Evolutionary conservation across 2,113 vertebrate species (phyloP).

Genomic region (Oryzias melastigma): DNA sequence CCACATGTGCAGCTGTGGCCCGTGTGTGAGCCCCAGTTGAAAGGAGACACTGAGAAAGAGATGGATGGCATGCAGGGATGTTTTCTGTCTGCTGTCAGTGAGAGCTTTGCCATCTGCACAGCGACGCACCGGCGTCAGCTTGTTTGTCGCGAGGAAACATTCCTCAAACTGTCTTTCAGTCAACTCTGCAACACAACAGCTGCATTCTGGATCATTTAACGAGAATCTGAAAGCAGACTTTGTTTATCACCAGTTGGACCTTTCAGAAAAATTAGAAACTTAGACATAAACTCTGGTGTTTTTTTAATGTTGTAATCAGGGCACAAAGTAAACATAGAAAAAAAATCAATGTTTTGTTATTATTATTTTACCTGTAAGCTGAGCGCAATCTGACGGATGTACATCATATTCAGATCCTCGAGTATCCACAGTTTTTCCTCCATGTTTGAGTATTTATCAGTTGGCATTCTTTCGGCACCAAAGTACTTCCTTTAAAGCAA

Average conservation of each 20-base stretch:
- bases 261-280: not conserved
- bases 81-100: constrained; percentile 50
- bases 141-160: constrained; percentile 35
- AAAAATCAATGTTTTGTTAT: too few relatives aligned
- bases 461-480: constrained; percentile 64
- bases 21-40: constrained; percentile 48
- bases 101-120: constrained; percentile 45
- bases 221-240: constrained; percentile 33
- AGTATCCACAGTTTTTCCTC: constrained; percentile 90
- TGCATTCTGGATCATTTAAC: constrained; percentile 29
- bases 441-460: constrained; percentile 80
- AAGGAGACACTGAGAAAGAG: constrained; percentile 35
- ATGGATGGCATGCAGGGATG: constrained; percentile 46
- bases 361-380: constrained; percentile 86
- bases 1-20: constrained; percentile 64
- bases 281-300: too few relatives aligned
- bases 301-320: too few relatives aligned
- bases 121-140: constrained; percentile 29
- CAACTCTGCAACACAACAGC: constrained; percentile 52
- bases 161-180: constrained; percentile 26
- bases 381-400: constrained; percentile 93
- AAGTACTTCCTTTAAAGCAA: too few relatives aligned
- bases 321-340: too few relatives aligned
- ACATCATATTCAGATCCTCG: constrained; percentile 95
- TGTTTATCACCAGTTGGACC: constrained; percentile 1